phyloP scores from a whole-genome alignment of 1,140 invertebrate genomes.

The Conus ventricosus region DNA sequence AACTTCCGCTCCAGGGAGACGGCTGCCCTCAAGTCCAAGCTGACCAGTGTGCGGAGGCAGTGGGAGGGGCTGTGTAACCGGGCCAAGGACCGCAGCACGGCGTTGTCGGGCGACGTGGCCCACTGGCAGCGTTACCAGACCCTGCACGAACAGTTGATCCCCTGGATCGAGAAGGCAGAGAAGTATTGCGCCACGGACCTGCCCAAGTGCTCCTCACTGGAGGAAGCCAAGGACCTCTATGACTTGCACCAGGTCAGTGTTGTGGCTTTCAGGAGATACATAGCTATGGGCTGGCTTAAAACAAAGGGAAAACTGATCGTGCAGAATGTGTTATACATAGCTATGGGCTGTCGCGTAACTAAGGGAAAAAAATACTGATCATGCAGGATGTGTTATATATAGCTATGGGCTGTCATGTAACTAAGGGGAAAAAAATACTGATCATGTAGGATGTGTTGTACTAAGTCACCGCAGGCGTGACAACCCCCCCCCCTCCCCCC shows the following conservation, averaged over 20 bases:
- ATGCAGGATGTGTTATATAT: too few relatives aligned
- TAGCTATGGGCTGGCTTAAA: too few relatives aligned
- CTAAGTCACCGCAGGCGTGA: too few relatives aligned
- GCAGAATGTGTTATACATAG: too few relatives aligned
- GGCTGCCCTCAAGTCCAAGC: slow-evolving; percentile 68
- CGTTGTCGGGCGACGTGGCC: slow-evolving; percentile 84
- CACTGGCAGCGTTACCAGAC: slow-evolving; percentile 91
- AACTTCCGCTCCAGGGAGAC: slow-evolving; percentile 71
- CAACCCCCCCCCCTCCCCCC: too few relatives aligned
- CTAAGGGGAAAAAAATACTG: too few relatives aligned
- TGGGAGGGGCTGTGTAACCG: slow-evolving; percentile 68
- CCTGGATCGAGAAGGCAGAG: slow-evolving; percentile 92
- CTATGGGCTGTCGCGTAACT: too few relatives aligned
- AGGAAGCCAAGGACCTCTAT: slow-evolving; percentile 87
- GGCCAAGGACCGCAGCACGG: slow-evolving; percentile 81
- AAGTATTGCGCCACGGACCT: slow-evolving; percentile 82
- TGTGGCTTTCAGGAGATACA: too few relatives aligned
- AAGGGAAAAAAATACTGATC: too few relatives aligned
- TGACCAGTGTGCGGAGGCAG: slow-evolving; percentile 65
- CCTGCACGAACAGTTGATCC: slow-evolving; percentile 85
- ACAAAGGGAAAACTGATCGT: too few relatives aligned
- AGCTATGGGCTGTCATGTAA: too few relatives aligned
- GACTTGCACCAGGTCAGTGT: slow-evolving; percentile 73
- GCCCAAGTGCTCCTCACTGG: slow-evolving; percentile 80
- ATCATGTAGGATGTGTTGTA: too few relatives aligned